Evolutionary conservation across 2,888 invertebrate species (phyloP).

Genomic region (Matsumyia berberina): DNA sequence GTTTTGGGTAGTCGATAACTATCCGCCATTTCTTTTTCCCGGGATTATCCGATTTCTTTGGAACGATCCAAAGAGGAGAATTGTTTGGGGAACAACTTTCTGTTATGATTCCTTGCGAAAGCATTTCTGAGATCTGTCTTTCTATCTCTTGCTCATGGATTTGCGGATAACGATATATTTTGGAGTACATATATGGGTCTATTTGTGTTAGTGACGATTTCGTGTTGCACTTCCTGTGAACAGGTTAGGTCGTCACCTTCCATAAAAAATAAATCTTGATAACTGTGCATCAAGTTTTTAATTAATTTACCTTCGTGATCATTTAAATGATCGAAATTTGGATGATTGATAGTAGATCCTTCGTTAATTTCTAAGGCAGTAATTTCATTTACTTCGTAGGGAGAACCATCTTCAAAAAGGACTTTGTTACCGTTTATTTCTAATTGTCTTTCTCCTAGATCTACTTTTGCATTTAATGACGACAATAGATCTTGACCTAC

Average conservation of each 20-base stretch:
- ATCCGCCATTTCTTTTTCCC: no score
- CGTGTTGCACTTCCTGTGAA: background rate
- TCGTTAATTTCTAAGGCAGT: background rate
- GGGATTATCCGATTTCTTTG: no score
- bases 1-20: no score
- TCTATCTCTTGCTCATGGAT: background rate
- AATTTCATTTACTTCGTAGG: background rate
- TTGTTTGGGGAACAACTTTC: background rate
- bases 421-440: conserved; percentile 6
- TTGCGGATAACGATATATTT: background rate
- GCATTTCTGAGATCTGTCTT: background rate
- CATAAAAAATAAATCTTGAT: background rate
- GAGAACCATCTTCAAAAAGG: background rate
- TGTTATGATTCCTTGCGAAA: background rate
- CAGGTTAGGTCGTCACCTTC: background rate
- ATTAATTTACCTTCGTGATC: background rate
- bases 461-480: background rate
- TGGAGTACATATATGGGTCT: background rate
- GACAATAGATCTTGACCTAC: background rate
- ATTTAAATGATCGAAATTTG: no score
- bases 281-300: background rate
- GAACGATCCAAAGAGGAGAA: no score
- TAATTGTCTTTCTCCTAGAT: background rate
- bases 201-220: background rate
- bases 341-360: no score